Evolutionary conservation across 1,140 invertebrate species (phyloP), one percentile per base, ranked within the genome.

Genomic region (Macrostomum lignano): DNA sequence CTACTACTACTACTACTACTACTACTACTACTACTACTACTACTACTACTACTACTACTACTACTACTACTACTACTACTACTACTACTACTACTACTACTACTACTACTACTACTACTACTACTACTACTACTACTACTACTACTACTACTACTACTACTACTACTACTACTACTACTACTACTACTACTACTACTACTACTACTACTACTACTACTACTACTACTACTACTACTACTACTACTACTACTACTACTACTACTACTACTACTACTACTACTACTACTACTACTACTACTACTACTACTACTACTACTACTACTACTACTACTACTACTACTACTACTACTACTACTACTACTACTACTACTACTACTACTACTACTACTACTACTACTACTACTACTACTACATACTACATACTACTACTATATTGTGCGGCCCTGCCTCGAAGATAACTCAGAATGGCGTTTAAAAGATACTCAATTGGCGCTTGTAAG

Each of bases 171-270:
- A 11, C 22, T 30, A 30, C 7, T 7, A 7, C 7, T 30, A 30
- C 22, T 30, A 11, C 7, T 7, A 7, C 22, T 30, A 30, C 7
- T 30, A 7, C 7, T 30, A 7, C 22, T 30, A 30, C 22, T 30
- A 30, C 11, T 30, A 7, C 11, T 11, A 30, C 7, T 11, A 30
- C 22, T 30, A 7, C 22, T 30, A 7, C 22, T 30, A 30, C 22
- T 30, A 30, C 22, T 11, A 30, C 22, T 30, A 30, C 22, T 30
- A 30, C 22, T 30, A 30, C 22, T 30, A 30, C 22, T 30, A 30
- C 22, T 30, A 30, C 28, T 30, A 11, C 22, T 30, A 30, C 28
- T 30, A 7, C 22, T 7, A 30, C 28, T 30, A 7, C 7, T 30
- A 30, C 7, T 11, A 30, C 22, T 30, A 30, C 11, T 30, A 11